These are phyloP conservation scores for Oxyura jamaicensis DNA, from an alignment of 2,113 vertebrate species.

Conservation along the genomic window DNA sequence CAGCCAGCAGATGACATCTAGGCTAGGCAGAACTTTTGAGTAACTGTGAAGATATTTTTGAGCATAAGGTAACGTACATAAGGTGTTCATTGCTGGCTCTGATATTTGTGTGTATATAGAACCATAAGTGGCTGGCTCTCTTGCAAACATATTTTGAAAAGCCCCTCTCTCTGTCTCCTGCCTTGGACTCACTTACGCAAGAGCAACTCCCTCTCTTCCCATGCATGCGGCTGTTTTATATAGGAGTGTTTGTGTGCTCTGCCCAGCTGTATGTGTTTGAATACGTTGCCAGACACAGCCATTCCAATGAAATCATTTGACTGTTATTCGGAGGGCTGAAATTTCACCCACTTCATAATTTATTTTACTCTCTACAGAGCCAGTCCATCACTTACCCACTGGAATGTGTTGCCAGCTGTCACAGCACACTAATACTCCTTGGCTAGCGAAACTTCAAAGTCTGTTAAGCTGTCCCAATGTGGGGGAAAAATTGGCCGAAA, in stretches of 20 bases:
- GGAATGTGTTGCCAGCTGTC: slow-evolving; percentile 61
- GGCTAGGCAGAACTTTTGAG: not conserved
- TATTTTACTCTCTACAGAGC: slow-evolving; percentile 45
- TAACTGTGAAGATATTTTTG: not conserved
- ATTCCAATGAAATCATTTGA: slow-evolving; percentile 66
- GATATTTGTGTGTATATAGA: not conserved
- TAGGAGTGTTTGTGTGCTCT: slow-evolving; percentile 3
- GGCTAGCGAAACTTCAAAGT: slow-evolving; percentile 37
- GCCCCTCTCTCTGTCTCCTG: rapidly evolving
- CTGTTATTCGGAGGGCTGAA: slow-evolving; percentile 61
- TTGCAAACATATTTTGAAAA: not conserved
- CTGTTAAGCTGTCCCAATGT: not conserved
- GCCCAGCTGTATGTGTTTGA: slow-evolving; percentile 49
- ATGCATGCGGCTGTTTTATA: not conserved
- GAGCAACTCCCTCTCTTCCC: not conserved
- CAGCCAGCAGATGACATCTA: not conserved
- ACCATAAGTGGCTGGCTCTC: not conserved
- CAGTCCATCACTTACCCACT: slow-evolving; percentile 48
- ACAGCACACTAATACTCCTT: slow-evolving; percentile 4
- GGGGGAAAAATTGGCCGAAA: not conserved
- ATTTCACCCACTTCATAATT: slow-evolving; percentile 61
- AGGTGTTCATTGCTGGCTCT: not conserved
- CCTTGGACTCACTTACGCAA: not conserved
- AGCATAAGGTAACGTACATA: not conserved
- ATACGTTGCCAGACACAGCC: slow-evolving; percentile 31